These are phyloP conservation scores for Mormyrus iriodes DNA, from an alignment of 2,113 vertebrate species.

Conservation along the genomic window DNA sequence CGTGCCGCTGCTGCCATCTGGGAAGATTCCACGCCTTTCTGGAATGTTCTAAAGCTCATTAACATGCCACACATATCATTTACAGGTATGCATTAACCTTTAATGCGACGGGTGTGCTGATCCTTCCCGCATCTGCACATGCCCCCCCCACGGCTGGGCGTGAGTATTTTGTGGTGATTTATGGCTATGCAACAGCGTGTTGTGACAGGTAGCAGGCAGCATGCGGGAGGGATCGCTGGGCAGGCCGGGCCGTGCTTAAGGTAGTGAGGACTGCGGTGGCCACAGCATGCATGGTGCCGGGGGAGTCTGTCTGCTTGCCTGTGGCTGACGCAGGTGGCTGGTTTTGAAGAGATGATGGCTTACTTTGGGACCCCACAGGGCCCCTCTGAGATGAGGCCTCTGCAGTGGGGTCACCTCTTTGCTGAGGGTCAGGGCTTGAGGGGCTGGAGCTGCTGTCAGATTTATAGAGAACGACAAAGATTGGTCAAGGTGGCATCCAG, in stretches of 20 bases:
- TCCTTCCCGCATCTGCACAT: not conserved
- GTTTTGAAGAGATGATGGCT: not conserved
- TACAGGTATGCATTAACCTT: not conserved
- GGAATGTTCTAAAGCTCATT: not conserved
- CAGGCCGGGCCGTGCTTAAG: not conserved
- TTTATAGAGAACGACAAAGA: not conserved
- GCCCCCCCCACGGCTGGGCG: not conserved
- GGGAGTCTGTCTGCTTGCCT: not conserved
- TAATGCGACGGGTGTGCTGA: not conserved
- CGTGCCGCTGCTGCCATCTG: not conserved
- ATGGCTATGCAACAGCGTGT: not conserved
- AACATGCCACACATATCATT: not conserved
- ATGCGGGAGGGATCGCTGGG: not conserved
- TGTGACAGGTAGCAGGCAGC: not conserved
- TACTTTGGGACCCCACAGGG: not conserved
- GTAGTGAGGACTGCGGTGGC: not conserved
- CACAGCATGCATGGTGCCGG: not conserved
- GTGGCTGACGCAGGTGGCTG: not conserved
- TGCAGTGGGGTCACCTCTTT: not conserved
- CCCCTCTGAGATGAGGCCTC: not conserved
- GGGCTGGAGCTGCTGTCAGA: not conserved
- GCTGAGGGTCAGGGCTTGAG: not conserved
- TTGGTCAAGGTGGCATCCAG: not conserved
- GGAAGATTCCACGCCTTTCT: not conserved
- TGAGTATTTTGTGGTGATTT: slow-evolving; percentile 5